Conservation (phyloP, 2,113 vertebrate genomes). For the Melanostigma gelatinosum region DNA sequence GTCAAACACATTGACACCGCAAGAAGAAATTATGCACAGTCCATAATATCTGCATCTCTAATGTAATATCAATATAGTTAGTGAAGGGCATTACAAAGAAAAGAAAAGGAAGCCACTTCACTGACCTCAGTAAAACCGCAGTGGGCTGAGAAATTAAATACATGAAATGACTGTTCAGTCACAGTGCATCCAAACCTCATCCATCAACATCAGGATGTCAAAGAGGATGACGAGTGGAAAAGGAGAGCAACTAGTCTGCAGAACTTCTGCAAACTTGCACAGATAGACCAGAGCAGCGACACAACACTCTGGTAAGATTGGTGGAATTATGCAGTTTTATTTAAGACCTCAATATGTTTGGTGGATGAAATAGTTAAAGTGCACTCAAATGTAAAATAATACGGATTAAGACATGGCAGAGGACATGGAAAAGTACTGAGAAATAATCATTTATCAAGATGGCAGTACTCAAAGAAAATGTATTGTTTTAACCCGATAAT, state of each 20-base stretch:
- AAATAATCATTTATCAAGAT: not conserved
- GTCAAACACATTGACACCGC: conserved; percentile 18
- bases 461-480: not conserved
- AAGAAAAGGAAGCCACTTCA: not conserved
- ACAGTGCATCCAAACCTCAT: conserved; percentile 45
- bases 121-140: conserved; percentile 35
- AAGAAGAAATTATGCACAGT: conserved; percentile 10
- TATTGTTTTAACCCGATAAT: not conserved
- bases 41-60: conserved; percentile 42
- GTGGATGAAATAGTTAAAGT: not conserved
- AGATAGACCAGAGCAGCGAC: not conserved
- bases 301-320: not conserved
- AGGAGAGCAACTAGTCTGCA: conserved; percentile 25
- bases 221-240: conserved; percentile 8
- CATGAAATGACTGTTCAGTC: conserved; percentile 36
- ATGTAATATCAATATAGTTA: conserved; percentile 32
- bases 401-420: not conserved
- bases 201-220: conserved; percentile 43
- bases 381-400: not conserved
- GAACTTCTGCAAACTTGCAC: conserved; percentile 8
- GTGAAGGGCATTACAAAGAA: not conserved
- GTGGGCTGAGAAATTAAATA: conserved; percentile 6
- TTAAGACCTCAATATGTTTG: not conserved
- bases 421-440: not conserved
- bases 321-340: not conserved